Evolutionary conservation across 2,113 vertebrate species (phyloP).

Genomic region (Herpailurus yagouaroundi): DNA sequence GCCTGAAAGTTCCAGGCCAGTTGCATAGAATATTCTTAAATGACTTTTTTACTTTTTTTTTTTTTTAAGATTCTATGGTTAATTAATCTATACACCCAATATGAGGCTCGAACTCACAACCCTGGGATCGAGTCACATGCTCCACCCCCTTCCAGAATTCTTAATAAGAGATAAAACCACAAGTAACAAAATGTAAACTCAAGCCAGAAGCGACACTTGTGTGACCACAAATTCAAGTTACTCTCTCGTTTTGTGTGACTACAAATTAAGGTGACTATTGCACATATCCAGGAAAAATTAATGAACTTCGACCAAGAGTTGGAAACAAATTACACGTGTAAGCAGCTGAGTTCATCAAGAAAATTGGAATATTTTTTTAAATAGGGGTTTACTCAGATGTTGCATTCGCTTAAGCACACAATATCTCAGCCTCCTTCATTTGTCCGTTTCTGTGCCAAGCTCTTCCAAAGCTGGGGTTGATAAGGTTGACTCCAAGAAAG

Average conservation of each 20-base stretch:
- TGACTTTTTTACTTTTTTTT: neutral
- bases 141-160: neutral
- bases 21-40: neutral
- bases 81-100: neutral
- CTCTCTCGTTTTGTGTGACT: neutral
- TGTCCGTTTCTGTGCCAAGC: neutral
- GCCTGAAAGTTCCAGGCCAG: neutral
- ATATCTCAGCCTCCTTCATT: neutral
- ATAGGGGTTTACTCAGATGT: neutral
- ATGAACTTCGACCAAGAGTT: neutral
- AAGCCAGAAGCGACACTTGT: neutral
- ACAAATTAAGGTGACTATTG: neutral
- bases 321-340: conserved; percentile 29
- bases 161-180: conserved; percentile 4
- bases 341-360: neutral
- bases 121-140: neutral
- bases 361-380: neutral
- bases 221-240: conserved; percentile 37
- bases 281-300: neutral
- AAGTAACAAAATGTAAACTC: neutral
- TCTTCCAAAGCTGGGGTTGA: neutral
- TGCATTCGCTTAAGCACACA: neutral
- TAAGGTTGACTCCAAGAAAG: neutral
- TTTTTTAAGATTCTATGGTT: neutral
- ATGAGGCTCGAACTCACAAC: neutral